These are phyloP conservation scores for Rattus rattus DNA, from an alignment of 2,113 vertebrate species.

Conservation along the genomic window DNA sequence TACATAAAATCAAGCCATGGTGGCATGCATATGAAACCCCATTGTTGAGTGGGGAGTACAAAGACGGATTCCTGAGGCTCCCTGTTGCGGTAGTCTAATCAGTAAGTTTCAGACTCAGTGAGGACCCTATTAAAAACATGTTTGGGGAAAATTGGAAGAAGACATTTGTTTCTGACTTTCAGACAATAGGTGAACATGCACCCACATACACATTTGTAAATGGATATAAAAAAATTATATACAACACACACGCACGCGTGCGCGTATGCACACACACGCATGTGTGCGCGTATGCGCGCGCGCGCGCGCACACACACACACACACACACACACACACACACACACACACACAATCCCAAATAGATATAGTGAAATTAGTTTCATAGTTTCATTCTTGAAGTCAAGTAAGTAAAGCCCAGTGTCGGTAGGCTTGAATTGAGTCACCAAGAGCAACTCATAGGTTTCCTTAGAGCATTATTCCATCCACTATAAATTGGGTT, in stretches of 20 bases:
- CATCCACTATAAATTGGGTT: background rate
- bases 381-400: background rate
- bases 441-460: background rate
- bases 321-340: background rate
- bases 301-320: too few relatives aligned
- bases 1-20: background rate
- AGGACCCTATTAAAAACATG: background rate
- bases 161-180: background rate
- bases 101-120: background rate
- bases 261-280: too few relatives aligned
- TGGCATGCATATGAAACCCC: too few relatives aligned
- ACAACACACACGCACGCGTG: background rate
- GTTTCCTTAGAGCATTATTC: background rate
- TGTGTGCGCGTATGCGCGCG: too few relatives aligned
- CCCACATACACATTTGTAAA: background rate
- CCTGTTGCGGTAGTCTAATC: background rate
- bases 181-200: background rate
- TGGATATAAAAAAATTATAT: background rate
- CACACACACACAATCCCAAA: background rate
- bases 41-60: background rate
- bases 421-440: background rate
- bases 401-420: background rate
- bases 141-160: background rate
- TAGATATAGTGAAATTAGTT: background rate
- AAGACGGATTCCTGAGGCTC: background rate